phyloP scores from a whole-genome alignment of 2,797 vertebrate genomes.

The Trematomus bernacchii region DNA sequence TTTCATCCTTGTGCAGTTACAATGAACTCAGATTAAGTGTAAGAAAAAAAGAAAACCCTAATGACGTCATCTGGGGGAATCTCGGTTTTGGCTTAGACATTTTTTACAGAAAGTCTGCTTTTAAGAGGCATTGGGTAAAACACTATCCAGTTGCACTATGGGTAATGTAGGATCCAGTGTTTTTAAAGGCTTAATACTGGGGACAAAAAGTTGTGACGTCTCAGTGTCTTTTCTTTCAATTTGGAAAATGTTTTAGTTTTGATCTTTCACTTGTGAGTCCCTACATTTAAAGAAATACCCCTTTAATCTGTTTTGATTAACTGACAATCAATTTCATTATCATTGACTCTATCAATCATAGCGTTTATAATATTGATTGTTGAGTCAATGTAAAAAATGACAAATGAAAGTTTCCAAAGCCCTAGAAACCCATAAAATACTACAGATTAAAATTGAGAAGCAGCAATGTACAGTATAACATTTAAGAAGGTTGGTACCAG shows the following conservation, averaged over 20 bases:
- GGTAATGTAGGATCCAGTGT: conserved; percentile 2
- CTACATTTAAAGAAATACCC: not conserved
- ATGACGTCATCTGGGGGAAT: not conserved
- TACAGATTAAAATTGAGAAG: not conserved
- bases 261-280: no score
- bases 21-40: not conserved
- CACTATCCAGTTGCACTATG: not conserved
- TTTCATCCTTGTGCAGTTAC: not conserved
- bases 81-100: not conserved
- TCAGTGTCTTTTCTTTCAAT: not conserved
- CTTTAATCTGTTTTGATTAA: not conserved
- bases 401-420: not conserved
- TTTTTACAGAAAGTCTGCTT: not conserved
- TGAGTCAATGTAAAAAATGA: not conserved
- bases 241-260: not conserved
- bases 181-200: no score
- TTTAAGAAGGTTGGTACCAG: not conserved
- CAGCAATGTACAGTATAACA: no score
- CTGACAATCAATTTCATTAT: no score
- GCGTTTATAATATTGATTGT: not conserved
- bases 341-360: not conserved
- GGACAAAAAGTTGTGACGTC: not conserved
- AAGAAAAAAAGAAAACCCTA: not conserved
- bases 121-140: not conserved
- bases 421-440: not conserved